These are phyloP conservation scores for Balanococcus diminutus DNA, from an alignment of 2,888 invertebrate species.

Conservation along the genomic window DNA sequence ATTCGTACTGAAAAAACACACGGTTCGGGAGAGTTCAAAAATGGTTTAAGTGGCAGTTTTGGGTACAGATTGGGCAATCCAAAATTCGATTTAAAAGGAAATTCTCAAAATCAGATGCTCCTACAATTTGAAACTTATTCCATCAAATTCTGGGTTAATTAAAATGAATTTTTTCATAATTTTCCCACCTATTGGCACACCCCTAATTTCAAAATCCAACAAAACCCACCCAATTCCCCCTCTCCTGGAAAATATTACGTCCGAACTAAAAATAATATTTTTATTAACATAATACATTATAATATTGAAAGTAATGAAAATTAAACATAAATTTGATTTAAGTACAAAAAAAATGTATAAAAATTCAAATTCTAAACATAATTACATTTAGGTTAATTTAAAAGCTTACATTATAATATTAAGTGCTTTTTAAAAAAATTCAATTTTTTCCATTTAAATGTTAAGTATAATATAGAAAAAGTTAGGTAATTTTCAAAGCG, in stretches of 20 bases:
- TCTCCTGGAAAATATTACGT: neutral
- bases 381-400: conserved; percentile 42
- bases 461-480: conserved; percentile 22
- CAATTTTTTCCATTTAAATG: conserved; percentile 2
- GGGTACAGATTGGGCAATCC: too few species aligned
- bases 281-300: conserved; percentile 50
- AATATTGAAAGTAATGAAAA: conserved; percentile 55
- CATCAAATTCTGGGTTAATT: too few species aligned
- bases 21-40: too few species aligned
- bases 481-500: conserved; percentile 22
- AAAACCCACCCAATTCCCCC: too few species aligned
- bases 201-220: neutral
- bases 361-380: conserved; percentile 45
- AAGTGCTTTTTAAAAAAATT: conserved; percentile 46
- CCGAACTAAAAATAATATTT: conserved; percentile 41
- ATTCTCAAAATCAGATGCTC: too few species aligned
- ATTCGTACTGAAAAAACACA: neutral
- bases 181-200: too few species aligned
- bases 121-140: too few species aligned
- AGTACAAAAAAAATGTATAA: conserved; percentile 50
- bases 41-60: too few species aligned
- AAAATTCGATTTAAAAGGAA: neutral
- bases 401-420: conserved; percentile 49
- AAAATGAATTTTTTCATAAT: too few species aligned
- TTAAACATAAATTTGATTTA: conserved; percentile 53